Conservation (phyloP, 2,113 vertebrate genomes). For the Oreochromis tanganicae region DNA sequence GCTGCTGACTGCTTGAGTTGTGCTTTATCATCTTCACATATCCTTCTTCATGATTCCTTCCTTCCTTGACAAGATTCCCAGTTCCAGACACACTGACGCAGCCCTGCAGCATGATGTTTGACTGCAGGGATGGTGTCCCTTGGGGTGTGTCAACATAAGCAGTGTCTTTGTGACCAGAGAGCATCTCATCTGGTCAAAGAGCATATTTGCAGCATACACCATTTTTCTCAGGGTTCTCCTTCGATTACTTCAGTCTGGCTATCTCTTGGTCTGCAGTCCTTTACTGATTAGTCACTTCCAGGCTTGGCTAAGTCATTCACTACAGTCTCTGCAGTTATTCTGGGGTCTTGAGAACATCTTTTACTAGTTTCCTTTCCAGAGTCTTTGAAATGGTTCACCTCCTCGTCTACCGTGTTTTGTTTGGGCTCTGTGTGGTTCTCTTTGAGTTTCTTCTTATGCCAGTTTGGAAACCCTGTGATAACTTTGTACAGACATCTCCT, state of each 20-base stretch:
- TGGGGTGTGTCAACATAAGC: too few relatives aligned
- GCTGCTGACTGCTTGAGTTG: neutral
- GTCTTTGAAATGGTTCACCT: neutral
- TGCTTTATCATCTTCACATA: neutral
- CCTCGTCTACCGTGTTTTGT: fast-evolving
- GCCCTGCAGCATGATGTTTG: fast-evolving
- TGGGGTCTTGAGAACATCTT: neutral
- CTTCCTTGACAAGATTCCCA: neutral
- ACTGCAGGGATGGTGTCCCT: neutral
- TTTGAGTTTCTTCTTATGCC: neutral
- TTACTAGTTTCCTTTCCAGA: neutral
- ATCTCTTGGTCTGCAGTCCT: neutral
- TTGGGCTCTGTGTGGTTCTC: neutral
- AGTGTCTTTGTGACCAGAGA: neutral
- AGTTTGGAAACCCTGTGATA: neutral
- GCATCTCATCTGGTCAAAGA: neutral
- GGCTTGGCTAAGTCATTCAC: neutral
- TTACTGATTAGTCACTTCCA: neutral
- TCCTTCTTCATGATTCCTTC: neutral
- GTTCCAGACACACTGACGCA: neutral
- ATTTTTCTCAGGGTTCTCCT: neutral
- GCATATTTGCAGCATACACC: neutral
- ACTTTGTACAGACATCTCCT: neutral
- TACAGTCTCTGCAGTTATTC: neutral
- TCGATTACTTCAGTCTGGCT: neutral